phyloP scores from a whole-genome alignment of 2,888 invertebrate species.

The Stratiomys singularior region DNA sequence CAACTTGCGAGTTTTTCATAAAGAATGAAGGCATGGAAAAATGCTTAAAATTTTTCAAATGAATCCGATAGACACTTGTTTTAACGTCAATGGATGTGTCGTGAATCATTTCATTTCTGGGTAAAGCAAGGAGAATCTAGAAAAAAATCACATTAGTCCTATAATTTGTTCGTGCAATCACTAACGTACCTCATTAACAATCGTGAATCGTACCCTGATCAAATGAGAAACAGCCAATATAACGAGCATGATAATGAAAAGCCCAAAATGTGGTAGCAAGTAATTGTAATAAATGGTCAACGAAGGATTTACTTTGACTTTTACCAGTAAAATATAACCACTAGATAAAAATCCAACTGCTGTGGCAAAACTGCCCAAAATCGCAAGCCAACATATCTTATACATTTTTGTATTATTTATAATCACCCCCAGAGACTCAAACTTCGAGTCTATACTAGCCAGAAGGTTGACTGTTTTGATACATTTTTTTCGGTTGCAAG shows the following conservation, averaged over 20 bases:
- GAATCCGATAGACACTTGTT: background rate
- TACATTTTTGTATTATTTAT: constrained; percentile 60
- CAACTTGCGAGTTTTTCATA: background rate
- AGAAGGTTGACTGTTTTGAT: constrained; percentile 60
- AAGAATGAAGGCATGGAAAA: background rate
- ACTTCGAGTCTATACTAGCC: constrained; percentile 60
- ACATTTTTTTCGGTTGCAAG: constrained; percentile 57
- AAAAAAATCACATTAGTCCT: too few relatives aligned
- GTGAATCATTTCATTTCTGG: too few relatives aligned
- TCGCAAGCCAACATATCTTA: constrained; percentile 57
- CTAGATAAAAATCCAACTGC: constrained; percentile 59
- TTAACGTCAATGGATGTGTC: too few relatives aligned
- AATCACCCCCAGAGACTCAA: constrained; percentile 60
- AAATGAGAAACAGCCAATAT: background rate
- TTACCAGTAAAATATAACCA: constrained; percentile 59
- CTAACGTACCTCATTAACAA: background rate
- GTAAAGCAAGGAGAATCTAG: too few relatives aligned
- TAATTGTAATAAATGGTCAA: background rate
- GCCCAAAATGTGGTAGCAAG: background rate
- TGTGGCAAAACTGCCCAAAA: constrained; percentile 58
- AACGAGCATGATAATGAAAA: background rate
- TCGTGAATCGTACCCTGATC: background rate
- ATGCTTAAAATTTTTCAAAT: background rate
- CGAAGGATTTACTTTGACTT: background rate
- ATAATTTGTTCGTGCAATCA: too few relatives aligned